Evolutionary conservation across 2,888 invertebrate genomes (phyloP).

Genomic region (Notodonta dromedarius): DNA sequence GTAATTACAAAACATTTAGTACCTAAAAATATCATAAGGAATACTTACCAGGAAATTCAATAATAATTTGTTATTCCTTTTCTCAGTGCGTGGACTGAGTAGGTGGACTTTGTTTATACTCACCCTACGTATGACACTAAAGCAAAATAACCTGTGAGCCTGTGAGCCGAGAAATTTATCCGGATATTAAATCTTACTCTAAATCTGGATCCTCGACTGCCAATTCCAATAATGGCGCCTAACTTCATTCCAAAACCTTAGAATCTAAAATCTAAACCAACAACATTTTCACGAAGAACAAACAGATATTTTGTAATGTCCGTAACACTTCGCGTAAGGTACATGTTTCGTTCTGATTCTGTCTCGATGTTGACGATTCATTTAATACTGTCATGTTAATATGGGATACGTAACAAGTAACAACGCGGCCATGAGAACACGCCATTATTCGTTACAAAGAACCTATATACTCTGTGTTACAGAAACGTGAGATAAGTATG

Average conservation of each 20-base stretch:
- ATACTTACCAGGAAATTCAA: too few species aligned
- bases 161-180: not conserved
- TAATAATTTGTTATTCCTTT: too few species aligned
- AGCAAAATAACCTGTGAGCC: too few species aligned
- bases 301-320: conserved; percentile 2
- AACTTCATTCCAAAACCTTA: not conserved
- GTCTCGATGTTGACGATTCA: conserved; percentile 3
- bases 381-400: conserved; percentile 8
- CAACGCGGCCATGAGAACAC: conserved; percentile 19
- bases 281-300: not conserved
- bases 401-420: conserved; percentile 21
- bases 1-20: too few species aligned
- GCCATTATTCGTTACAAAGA: conserved; percentile 1
- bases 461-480: not conserved
- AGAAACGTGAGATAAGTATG: not conserved
- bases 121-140: too few species aligned
- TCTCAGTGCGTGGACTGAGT: too few species aligned
- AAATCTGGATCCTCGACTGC: not conserved
- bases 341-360: not conserved
- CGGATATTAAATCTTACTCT: not conserved
- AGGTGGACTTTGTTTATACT: too few species aligned
- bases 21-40: too few species aligned
- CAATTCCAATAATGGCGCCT: conserved; percentile 9
- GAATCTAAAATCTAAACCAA: not conserved
- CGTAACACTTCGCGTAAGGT: not conserved